Base-by-base conservation (phyloP, 92 coral and sea anemone genomes). In the Bergia puertoricense region DNA sequence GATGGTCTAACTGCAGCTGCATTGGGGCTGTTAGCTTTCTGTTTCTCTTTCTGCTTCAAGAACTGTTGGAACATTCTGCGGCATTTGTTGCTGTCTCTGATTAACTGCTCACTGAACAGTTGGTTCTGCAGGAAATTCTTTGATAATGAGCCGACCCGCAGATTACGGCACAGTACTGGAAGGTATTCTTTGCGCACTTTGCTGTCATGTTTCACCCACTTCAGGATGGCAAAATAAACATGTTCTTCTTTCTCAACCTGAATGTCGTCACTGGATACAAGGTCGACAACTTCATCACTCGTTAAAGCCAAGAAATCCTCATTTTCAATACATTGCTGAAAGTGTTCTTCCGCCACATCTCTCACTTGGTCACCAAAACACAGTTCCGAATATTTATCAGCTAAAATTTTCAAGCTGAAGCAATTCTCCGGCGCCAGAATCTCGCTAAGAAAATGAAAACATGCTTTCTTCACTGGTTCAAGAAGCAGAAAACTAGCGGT, bases 231-330 rank as follows among this genome's bases (percentile, higher is more conserved):
- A 86, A 56, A 66, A 18, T 86, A 86, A 3, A 86, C 89, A 57
- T 76, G 81, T 67, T 86, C 89, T 68, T 86, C 89, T n/a, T 86
- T 76, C 57, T 86, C 89, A 57, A 86, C 89, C 41, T 86, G 81
- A n/a, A 86, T 76, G 41, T 86, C 84, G 22, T 84, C 87, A 84
- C 87, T 84, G 8, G 87, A 84, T 8, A 84, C 75, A 36, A 84
- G 87, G 23, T 84, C 87, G 13, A 84, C 75, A 36, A 84, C 87
- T 84, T 84, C 87, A 4, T 84, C 87, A 23, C 43, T 73, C 7
- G 79, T 46, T 5, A 84, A 75, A 16, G 87, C 77, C 62, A 84
- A 73, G 75, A 84, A 84, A 84, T 84, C 78, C 44, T 84, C 87
- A 39, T 84, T 84, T 45, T 84, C 87, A 23, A 22, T 72, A 71